Evolutionary conservation across 2,113 vertebrate species (phyloP).

Genomic region (Progne subis): DNA sequence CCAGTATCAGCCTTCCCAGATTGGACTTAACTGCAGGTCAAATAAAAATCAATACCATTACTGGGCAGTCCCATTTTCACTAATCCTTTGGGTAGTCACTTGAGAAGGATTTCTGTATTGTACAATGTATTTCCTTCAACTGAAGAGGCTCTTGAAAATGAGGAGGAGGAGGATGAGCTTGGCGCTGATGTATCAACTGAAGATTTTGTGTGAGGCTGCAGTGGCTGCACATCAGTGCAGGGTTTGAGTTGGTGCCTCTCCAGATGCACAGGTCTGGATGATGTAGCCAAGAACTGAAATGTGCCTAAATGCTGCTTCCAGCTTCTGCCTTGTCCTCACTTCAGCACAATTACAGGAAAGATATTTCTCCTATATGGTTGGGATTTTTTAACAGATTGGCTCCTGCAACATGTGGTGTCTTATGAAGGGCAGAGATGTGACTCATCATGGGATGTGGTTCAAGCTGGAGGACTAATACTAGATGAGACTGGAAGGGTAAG

Average conservation of each 20-base stretch:
- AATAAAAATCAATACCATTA: conserved; percentile 20
- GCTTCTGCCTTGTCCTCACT: neutral
- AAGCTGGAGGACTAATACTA: neutral
- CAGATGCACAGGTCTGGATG: neutral
- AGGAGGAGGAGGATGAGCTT: neutral
- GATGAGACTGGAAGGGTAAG: neutral
- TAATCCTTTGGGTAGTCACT: neutral
- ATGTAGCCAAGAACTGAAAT: neutral
- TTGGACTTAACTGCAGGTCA: neutral
- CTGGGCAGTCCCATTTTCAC: neutral
- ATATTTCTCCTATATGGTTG: neutral
- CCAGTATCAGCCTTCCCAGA: neutral
- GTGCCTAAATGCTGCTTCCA: neutral
- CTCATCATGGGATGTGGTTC: neutral
- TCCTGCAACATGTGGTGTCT: neutral
- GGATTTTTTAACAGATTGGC: neutral
- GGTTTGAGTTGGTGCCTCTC: neutral
- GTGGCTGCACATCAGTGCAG: neutral
- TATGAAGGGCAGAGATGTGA: neutral
- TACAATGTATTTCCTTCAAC: neutral
- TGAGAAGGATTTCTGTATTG: neutral
- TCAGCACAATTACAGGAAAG: neutral
- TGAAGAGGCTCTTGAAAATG: neutral
- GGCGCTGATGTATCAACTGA: neutral
- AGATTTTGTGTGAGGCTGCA: neutral